These are phyloP conservation scores for Ophiothrix spiculata DNA, from an alignment of 35 echinoderm and acorn worm genomes.

Conservation along the genomic window DNA sequence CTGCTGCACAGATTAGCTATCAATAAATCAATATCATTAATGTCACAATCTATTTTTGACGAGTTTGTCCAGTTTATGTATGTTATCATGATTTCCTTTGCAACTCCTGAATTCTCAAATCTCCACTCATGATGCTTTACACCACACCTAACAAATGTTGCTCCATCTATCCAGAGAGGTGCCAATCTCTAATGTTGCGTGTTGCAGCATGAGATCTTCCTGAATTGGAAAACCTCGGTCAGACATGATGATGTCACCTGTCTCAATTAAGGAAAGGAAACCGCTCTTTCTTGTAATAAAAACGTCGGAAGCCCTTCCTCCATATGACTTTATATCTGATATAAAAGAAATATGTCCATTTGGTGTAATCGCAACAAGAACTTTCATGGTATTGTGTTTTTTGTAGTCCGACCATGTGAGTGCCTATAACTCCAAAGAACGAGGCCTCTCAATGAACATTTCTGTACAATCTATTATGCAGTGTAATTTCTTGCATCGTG, in stretches of 20 bases:
- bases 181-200: constrained; percentile 55
- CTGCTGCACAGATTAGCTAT: too few species aligned
- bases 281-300: constrained; percentile 33
- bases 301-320: constrained; percentile 53
- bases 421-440: constrained; percentile 34
- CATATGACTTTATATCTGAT: constrained; percentile 48
- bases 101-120: too few species aligned
- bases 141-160: too few species aligned
- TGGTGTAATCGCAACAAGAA: constrained; percentile 37
- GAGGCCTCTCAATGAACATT: constrained; percentile 41
- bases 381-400: constrained; percentile 28
- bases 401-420: constrained; percentile 32
- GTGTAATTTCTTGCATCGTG: constrained; percentile 16
- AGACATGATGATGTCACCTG: constrained; percentile 48
- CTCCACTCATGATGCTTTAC: too few species aligned
- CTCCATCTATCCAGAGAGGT: too few species aligned
- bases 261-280: constrained; percentile 47
- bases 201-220: constrained; percentile 53
- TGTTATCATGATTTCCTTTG: too few species aligned
- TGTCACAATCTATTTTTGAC: too few species aligned
- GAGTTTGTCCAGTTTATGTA: too few species aligned
- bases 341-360: constrained; percentile 51
- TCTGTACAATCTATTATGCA: constrained; percentile 53
- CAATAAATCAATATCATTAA: too few species aligned
- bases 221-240: constrained; percentile 56